Base-by-base conservation (phyloP, 2,797 vertebrate species). In the Tauraco hartlaubi region DNA sequence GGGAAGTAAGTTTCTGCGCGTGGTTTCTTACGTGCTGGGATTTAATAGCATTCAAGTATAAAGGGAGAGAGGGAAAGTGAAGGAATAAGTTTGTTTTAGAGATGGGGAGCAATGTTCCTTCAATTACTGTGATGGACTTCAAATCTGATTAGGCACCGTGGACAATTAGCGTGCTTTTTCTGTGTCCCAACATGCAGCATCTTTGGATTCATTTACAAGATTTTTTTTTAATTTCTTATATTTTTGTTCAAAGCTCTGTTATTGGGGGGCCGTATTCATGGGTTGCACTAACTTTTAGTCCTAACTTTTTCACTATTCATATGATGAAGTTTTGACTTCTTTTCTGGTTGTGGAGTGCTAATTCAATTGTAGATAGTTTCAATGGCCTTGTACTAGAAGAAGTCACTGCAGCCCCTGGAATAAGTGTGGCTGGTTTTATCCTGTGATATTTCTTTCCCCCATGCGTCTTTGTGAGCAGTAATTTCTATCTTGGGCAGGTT, bases 151-250 rank as follows among this genome's bases (percentile, higher is more conserved):
- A 15, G 35, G 35, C 20, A 1, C 73, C 18, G 10, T 12, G 37
- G 23, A 31, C 9, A 4, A 15, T n/a, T 2, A 2, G 5, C 11
- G 1, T 48, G 25, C 7, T 39, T 63, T 73, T 46, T 80, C 62
- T 9, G 0, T 8, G 2, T 56, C 58, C 67, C 35, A 51, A 7
- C 1, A 1, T 5, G 21, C 51, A 41, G 39, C 23, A 25, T 10
- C 55, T 66, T 66, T 14, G 22, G 25, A 17, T 54, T 85, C 56
- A 17, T 37, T 54, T 8, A 1, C 12, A 23, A 23, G 49, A 29
- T 31, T 8, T 29, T 39, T 7, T 6, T 17, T 66, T 41, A 8
- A 41, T 41, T 41, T 22, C 0, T 6, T 15, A 25, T 39, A n/a
- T 41, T 39, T 39, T n/a, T 23, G 16, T 12, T 23, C 67, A 33